phyloP scores from a whole-genome alignment of 2,797 vertebrate species.

The Sebastes aleutianus region DNA sequence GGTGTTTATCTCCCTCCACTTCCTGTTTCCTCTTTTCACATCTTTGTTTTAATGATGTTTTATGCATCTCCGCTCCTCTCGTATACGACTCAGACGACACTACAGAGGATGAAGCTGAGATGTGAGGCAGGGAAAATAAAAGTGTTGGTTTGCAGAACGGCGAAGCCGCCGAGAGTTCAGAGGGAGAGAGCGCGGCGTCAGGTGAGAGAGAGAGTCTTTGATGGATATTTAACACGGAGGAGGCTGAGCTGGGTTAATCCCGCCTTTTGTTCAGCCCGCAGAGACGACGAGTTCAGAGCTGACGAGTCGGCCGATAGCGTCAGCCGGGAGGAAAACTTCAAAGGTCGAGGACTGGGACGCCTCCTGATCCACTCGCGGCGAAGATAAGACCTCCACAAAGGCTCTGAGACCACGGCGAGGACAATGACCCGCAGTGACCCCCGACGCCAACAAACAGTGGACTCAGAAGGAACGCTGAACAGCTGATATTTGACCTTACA shows the following conservation, averaged over 20 bases:
- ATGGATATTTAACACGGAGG: constrained; percentile 53
- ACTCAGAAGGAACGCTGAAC: neutral
- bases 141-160: neutral
- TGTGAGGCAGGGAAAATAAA: constrained; percentile 11
- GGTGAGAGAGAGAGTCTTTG: constrained; percentile 38
- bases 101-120: neutral
- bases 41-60: neutral
- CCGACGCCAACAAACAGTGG: neutral
- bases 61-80: neutral
- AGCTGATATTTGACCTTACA: neutral
- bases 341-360: constrained; percentile 37
- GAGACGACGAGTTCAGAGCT: constrained; percentile 25
- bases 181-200: constrained; percentile 8
- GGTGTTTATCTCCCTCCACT: neutral
- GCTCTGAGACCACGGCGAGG: neutral
- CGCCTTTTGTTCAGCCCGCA: constrained; percentile 49
- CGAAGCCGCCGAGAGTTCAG: constrained; percentile 11
- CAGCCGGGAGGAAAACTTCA: constrained; percentile 47
- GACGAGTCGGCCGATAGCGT: constrained; percentile 32
- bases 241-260: constrained; percentile 50
- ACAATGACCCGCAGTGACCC: neutral
- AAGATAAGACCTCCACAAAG: constrained; percentile 31
- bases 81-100: neutral
- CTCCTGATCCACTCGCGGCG: constrained; percentile 16
- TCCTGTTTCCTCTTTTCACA: neutral